phyloP scores from a whole-genome alignment of 2,113 vertebrate genomes.

The Lophura nycthemera region DNA sequence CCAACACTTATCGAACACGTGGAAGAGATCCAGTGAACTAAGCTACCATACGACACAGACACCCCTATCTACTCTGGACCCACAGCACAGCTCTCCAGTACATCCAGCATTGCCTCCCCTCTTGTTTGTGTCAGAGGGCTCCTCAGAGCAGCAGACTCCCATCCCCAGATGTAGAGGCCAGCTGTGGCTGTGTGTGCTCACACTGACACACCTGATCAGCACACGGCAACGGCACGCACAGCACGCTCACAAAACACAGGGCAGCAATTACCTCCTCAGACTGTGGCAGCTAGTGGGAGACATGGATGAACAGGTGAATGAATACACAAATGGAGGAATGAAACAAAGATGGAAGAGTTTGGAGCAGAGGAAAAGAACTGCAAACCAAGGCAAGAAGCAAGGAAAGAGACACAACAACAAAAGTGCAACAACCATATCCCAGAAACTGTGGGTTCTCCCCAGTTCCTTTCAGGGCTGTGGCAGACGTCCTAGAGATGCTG shows the following conservation, averaged over 20 bases:
- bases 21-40: background rate
- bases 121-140: background rate
- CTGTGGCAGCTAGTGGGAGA: slow-evolving; percentile 79
- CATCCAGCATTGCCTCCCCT: slow-evolving; percentile 31
- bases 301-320: slow-evolving; percentile 35
- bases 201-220: background rate
- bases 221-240: background rate
- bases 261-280: slow-evolving; percentile 81
- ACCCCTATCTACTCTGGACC: background rate
- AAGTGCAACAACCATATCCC: background rate
- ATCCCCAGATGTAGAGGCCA: slow-evolving; percentile 25
- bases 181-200: slow-evolving; percentile 46
- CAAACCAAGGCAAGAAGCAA: background rate
- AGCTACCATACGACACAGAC: slow-evolving; percentile 18
- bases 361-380: background rate
- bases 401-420: background rate
- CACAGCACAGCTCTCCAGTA: slow-evolving; percentile 60
- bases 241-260: background rate
- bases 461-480: background rate
- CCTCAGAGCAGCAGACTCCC: background rate
- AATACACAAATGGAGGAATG: slow-evolving; percentile 24
- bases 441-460: background rate
- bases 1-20: fast-evolving
- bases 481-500: background rate
- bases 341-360: background rate